A percentile compares a stretch with the other conserved stretches of the same genome.
phyloP scores from a whole-genome alignment of 2,113 vertebrate genomes.

The Crotalus tigris region DNA sequence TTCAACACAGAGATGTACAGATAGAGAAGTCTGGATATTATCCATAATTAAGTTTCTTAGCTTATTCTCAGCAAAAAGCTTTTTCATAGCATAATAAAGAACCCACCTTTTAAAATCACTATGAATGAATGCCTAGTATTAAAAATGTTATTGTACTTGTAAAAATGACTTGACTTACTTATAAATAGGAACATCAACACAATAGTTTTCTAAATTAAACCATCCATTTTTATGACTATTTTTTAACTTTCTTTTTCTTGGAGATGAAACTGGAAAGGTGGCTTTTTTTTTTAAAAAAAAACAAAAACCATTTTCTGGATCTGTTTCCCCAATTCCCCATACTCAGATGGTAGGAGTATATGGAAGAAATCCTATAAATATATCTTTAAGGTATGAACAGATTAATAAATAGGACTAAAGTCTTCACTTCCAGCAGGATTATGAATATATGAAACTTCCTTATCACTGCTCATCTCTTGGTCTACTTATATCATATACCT shows the following conservation, averaged over 20 bases:
- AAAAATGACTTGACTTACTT: not conserved
- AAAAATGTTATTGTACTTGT: not conserved
- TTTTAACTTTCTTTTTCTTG: not conserved
- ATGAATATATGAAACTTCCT: not conserved
- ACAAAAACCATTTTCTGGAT: not conserved
- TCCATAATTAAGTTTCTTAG: constrained; percentile 8
- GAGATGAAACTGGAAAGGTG: not conserved
- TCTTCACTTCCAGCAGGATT: not conserved
- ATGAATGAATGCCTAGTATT: not conserved
- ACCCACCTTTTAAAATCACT: not conserved
- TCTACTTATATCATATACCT: not conserved
- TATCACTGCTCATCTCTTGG: not conserved
- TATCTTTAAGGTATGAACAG: not conserved
- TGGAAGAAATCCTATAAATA: not conserved
- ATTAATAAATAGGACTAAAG: not conserved
- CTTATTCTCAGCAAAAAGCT: not conserved
- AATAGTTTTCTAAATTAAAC: not conserved
- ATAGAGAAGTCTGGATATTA: not conserved
- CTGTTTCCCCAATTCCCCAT: not conserved
- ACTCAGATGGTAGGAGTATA: not conserved
- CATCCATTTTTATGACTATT: not conserved
- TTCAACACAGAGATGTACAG: constrained; percentile 20
- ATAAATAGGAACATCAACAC: not conserved
- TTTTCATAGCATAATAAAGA: not conserved
- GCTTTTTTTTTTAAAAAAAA: not conserved